Evolutionary conservation across 2,888 invertebrate genomes (phyloP), one percentile per base, ranked within the genome.

Genomic region (Teleogryllus oceanicus): DNA sequence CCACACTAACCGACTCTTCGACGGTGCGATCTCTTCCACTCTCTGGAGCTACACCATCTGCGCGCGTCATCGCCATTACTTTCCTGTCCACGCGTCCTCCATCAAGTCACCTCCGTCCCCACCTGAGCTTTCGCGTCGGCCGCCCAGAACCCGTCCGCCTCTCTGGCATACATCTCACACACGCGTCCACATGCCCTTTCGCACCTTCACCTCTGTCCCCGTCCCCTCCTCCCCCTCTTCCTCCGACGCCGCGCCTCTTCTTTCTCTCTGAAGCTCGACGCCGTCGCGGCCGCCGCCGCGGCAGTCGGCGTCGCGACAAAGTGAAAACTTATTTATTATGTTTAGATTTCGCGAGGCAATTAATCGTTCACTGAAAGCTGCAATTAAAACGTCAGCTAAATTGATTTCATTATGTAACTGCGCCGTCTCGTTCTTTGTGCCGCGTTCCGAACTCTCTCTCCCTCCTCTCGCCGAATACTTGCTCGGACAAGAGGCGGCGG

Each of bases 321-420:
- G 62, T 62, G 62, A 62, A 62, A 62, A 62, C 62, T 62, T 62
- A 62, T 62, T 62, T 62, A 62, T 62, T 62, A 62, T 62, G 62
- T 62, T 62, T 62, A 62, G 62, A 62, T 62, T 62, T 62, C 13
- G 62, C 62, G n/a, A 62, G 62, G 62, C 62, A 62, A 62, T 62
- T 62, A 62, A 62, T 62, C 62, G 62, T 62, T n/a, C 62, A n/a
- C n/a, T 62, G 62, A 62, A 62, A 62, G 62, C 62, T n/a, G 62
- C 62, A 62, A 62, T 62, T 62, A 62, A 62, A 62, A 62, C 62
- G 62, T 62, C 62, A 62, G n/a, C 62, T 13, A 62, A 62, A 62
- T 62, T 62, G 62, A 62, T 62, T 62, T 62, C 62, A 18, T n/a
- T 13, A 62, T 13, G 62, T 62, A 62, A 62, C 37, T 62, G 62